Conservation (phyloP, 2,888 invertebrate genomes). For the Agriopis aurantiaria region DNA sequence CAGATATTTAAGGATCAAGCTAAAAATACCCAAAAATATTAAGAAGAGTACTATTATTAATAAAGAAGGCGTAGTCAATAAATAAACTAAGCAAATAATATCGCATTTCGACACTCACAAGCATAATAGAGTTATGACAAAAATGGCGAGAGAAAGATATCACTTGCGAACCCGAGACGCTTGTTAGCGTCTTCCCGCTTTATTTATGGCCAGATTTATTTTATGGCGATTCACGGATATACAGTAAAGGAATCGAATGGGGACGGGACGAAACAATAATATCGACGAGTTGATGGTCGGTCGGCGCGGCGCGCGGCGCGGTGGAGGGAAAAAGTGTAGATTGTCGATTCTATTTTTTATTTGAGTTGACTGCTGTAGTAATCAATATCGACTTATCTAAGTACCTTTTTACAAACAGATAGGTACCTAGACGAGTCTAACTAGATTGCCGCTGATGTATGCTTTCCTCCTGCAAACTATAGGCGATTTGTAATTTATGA, state of each 20-base stretch:
- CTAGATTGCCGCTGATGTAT: too few species aligned
- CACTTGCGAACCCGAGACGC: slow-evolving; percentile 84
- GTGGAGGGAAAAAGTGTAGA: background rate
- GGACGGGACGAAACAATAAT: slow-evolving; percentile 64
- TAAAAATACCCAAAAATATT: background rate
- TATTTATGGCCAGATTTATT: slow-evolving; percentile 87
- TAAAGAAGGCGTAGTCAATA: slow-evolving; percentile 45
- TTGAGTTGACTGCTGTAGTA: background rate
- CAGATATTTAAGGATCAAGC: too few species aligned
- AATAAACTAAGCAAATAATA: slow-evolving; percentile 75
- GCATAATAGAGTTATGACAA: slow-evolving; percentile 84
- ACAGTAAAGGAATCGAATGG: slow-evolving; percentile 67
- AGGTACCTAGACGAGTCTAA: background rate
- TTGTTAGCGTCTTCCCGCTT: slow-evolving; percentile 83
- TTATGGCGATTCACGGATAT: slow-evolving; percentile 78
- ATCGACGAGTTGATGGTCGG: slow-evolving; percentile 51
- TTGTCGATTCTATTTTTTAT: background rate
- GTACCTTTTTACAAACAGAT: background rate
- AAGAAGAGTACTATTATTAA: slow-evolving; percentile 23
- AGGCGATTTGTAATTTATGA: too few species aligned
- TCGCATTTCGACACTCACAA: slow-evolving; percentile 80
- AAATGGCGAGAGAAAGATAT: slow-evolving; percentile 84
- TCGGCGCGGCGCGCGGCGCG: slow-evolving; percentile 8
- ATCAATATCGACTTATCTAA: too few species aligned
- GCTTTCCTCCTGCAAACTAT: too few species aligned